phyloP scores from a whole-genome alignment of 2,113 vertebrate genomes.

The Poeciliopsis retropinna region DNA sequence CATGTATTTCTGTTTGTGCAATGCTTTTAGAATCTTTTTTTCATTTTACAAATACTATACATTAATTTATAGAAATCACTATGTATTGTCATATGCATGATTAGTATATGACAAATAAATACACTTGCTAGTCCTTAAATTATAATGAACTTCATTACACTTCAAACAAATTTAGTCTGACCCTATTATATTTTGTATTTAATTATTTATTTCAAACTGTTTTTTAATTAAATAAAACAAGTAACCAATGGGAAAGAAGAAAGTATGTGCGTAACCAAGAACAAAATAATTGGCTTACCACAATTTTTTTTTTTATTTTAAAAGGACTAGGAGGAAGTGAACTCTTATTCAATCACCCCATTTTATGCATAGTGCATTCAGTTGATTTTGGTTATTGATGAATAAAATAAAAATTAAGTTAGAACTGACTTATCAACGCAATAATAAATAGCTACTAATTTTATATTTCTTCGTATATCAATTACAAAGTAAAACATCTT shows the following conservation, averaged over 20 bases:
- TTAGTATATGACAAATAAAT: not conserved
- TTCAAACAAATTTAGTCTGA: not conserved
- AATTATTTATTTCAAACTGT: too few species aligned
- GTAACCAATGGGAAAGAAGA: too few species aligned
- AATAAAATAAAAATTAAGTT: not conserved
- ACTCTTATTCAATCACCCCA: too few species aligned
- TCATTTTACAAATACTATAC: not conserved
- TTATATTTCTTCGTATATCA: not conserved
- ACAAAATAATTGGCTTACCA: too few species aligned
- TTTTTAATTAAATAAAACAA: too few species aligned
- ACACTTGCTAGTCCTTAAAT: not conserved
- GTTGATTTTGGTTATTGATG: too few species aligned
- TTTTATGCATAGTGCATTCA: not conserved
- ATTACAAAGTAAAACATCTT: not conserved
- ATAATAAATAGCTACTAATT: not conserved
- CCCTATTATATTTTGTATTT: too few species aligned
- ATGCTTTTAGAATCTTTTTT: not conserved
- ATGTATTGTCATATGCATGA: not conserved
- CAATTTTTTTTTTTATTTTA: too few species aligned
- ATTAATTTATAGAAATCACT: not conserved
- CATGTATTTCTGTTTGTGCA: not conserved
- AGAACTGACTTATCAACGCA: not conserved
- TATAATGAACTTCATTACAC: not conserved
- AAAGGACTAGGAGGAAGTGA: too few species aligned
- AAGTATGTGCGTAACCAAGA: too few species aligned